Evolutionary conservation across 1,140 invertebrate species (phyloP).

Genomic region (Samia ricini): DNA sequence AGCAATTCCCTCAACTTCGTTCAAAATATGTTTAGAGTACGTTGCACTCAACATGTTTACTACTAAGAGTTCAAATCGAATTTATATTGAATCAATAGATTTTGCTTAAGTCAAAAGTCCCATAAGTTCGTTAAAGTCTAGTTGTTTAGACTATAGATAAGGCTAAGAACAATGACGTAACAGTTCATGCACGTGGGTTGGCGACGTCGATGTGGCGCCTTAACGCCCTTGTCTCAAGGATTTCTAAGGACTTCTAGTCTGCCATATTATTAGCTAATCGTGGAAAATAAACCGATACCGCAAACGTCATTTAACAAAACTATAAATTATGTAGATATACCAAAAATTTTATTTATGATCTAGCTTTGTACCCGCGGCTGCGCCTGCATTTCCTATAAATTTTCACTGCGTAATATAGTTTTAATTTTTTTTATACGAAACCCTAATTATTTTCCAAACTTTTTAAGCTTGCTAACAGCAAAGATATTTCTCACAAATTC

Average conservation of each 20-base stretch:
- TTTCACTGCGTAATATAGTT: too few species aligned
- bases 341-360: too few species aligned
- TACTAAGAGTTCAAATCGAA: neutral
- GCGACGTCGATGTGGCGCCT: constrained; percentile 1
- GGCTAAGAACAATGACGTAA: constrained; percentile 5
- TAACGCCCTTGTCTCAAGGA: constrained; percentile 9
- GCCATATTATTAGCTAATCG: constrained; percentile 20
- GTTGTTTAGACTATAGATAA: constrained; percentile 3
- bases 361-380: too few species aligned
- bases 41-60: neutral
- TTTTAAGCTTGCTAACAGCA: too few species aligned
- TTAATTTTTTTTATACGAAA: too few species aligned
- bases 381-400: too few species aligned
- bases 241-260: neutral
- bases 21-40: neutral
- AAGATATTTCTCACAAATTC: too few species aligned
- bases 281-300: too few species aligned
- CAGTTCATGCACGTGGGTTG: constrained; percentile 4
- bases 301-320: too few species aligned
- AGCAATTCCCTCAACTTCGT: neutral
- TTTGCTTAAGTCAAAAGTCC: neutral
- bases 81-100: neutral
- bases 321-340: too few species aligned
- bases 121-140: neutral
- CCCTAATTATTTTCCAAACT: too few species aligned